Evolutionary conservation across 2,888 invertebrate genomes (phyloP), one percentile per base, ranked within the genome.

Genomic region (Mythimna ferrago): DNA sequence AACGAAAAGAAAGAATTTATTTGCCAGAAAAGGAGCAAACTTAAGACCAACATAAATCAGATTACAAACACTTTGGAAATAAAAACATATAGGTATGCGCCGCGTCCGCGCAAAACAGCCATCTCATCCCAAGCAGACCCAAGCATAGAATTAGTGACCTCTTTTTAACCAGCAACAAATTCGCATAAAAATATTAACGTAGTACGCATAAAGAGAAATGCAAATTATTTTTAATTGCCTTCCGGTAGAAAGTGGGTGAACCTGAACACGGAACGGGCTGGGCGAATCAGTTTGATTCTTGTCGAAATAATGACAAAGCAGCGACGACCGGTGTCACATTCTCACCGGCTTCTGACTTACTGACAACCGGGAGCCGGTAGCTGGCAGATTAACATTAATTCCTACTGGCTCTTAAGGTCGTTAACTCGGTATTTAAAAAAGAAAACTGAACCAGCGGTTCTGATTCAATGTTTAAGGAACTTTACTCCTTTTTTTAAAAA

Each of bases 211-310:
- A 91, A 93, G 94, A 94, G 94, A 95, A 95, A 95, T 95, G 95
- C 93, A 95, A 93, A 95, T 94, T 91, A 93, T 93, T 94, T 95
- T 95, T 95, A 95, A 95, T 94, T 94, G 94, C 93, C 90, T 93
- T 95, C 95, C 94, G 94, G 95, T 95, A 95, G 95, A 95, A 95
- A 95, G 95, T 94, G 90, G 94, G 94, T 94, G 94, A 94, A 93
- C 92, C 92, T 91, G 92, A 93, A 94, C 92, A 92, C 87, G 88
- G 87, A 91, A 91, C 91, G 89, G 92, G 92, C 91, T 86, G 92
- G 89, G 84, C 92, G 89, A 92, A 89, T 91, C 89, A 88, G 90
- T 91, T 90, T 88, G 91, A 92, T 91, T 89, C 90, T 93, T 90
- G 91, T 91, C 92, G 90, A 93, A 92, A 91, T 93, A 93, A 92